These are phyloP conservation scores for Plebejus anna DNA, from an alignment of 2,888 invertebrate genomes.

Conservation along the genomic window DNA sequence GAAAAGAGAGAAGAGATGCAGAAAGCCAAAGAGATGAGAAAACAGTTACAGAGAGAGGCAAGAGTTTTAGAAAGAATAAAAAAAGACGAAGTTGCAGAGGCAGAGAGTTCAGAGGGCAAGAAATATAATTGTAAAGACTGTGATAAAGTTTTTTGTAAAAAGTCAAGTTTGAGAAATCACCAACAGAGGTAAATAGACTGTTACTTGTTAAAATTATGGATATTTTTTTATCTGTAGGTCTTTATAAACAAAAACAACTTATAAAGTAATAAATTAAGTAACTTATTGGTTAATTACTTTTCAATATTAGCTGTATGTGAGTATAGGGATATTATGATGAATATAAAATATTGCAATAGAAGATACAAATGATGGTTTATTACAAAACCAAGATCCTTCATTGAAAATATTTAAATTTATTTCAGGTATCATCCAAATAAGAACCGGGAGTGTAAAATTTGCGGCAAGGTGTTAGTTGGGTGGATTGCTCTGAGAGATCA, in stretches of 20 bases:
- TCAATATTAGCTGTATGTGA: too few relatives aligned
- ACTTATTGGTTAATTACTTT: too few relatives aligned
- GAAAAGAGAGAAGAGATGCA: constrained; percentile 50
- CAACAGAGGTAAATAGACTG: constrained; percentile 48
- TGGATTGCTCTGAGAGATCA: constrained; percentile 52
- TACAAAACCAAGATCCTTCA: too few relatives aligned
- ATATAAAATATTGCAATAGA: too few relatives aligned
- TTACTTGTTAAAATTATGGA: not conserved
- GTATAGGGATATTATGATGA: too few relatives aligned
- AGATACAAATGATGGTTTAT: too few relatives aligned
- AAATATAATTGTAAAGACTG: constrained; percentile 60
- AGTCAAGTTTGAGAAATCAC: constrained; percentile 62
- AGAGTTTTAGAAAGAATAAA: constrained; percentile 42
- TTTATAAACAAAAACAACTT: too few relatives aligned
- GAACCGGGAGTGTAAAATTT: constrained; percentile 56
- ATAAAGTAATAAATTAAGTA: too few relatives aligned
- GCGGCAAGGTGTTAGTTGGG: constrained; percentile 47
- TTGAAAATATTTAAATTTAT: not conserved
- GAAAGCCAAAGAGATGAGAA: constrained; percentile 47
- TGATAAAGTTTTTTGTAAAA: constrained; percentile 55
- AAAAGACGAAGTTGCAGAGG: constrained; percentile 42
- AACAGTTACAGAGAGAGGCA: constrained; percentile 47
- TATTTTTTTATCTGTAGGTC: too few relatives aligned
- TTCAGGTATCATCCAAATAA: constrained; percentile 54
- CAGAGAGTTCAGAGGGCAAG: constrained; percentile 38